A percentile compares a stretch with the other conserved stretches of the same genome.
Conservation (phyloP, 2,113 vertebrate genomes). For the Misgurnus mizolepis region DNA sequence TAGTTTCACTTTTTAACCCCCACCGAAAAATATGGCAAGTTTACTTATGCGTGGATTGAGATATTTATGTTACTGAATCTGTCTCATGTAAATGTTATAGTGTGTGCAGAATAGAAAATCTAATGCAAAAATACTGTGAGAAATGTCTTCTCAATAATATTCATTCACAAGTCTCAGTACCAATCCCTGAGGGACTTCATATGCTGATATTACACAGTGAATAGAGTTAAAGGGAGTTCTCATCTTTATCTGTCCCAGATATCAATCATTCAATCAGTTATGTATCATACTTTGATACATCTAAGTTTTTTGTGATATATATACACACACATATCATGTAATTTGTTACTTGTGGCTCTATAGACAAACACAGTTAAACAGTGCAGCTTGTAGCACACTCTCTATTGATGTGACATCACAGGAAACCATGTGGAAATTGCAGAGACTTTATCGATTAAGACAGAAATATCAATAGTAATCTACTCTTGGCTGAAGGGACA, state of each 20-base stretch:
- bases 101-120: background rate
- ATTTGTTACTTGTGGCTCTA: too few species aligned
- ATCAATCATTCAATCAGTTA: background rate
- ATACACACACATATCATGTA: too few species aligned
- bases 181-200: background rate
- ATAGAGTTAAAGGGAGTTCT: slow-evolving; percentile 1
- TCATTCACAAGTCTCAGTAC: background rate
- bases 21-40: too few species aligned
- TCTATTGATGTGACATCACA: background rate
- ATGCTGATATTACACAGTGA: background rate
- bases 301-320: background rate
- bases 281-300: background rate
- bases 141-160: background rate
- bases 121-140: background rate
- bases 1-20: too few species aligned
- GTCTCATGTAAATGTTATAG: background rate
- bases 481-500: slow-evolving; percentile 7
- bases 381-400: background rate
- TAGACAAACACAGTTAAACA: background rate
- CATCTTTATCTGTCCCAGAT: background rate
- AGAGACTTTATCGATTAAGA: slow-evolving; percentile 3
- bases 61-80: background rate
- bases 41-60: background rate
- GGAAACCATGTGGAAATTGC: background rate
- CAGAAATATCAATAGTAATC: slow-evolving; percentile 25